A percentile compares a stretch with the other conserved stretches of the same genome.
Conservation (phyloP, 2,797 vertebrate genomes). For the Pygocentrus nattereri region DNA sequence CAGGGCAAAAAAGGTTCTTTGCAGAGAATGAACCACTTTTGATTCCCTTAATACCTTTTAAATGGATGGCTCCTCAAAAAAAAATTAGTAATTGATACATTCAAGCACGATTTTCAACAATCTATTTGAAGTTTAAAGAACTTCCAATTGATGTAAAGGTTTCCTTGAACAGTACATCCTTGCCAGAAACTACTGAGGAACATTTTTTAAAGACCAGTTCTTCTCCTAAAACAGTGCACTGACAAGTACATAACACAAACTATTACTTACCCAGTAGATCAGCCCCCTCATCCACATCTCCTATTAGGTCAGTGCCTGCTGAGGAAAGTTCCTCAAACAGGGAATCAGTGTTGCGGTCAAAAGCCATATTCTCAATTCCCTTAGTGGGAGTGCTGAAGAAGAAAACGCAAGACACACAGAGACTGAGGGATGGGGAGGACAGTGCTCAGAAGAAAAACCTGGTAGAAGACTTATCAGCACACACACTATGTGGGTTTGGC, state of each 20-base stretch:
- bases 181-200: neutral
- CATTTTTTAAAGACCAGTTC: neutral
- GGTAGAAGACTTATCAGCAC: neutral
- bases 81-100: neutral
- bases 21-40: too few relatives aligned
- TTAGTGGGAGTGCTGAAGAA: conserved; percentile 89
- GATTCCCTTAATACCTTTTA: too few relatives aligned
- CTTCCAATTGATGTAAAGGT: neutral
- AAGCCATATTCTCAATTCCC: conserved; percentile 91
- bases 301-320: conserved; percentile 93
- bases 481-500: neutral
- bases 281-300: conserved; percentile 95
- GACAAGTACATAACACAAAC: neutral
- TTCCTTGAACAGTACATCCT: neutral
- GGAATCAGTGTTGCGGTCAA: conserved; percentile 96
- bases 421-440: neutral
- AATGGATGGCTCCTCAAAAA: too few relatives aligned
- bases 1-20: neutral
- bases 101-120: neutral
- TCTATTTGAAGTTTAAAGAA: neutral
- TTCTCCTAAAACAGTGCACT: neutral
- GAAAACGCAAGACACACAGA: neutral
- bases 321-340: conserved; percentile 97
- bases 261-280: conserved; percentile 90
- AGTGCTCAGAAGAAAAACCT: neutral